phyloP scores from a whole-genome alignment of 2,113 vertebrate genomes.

The Platichthys flesus region DNA sequence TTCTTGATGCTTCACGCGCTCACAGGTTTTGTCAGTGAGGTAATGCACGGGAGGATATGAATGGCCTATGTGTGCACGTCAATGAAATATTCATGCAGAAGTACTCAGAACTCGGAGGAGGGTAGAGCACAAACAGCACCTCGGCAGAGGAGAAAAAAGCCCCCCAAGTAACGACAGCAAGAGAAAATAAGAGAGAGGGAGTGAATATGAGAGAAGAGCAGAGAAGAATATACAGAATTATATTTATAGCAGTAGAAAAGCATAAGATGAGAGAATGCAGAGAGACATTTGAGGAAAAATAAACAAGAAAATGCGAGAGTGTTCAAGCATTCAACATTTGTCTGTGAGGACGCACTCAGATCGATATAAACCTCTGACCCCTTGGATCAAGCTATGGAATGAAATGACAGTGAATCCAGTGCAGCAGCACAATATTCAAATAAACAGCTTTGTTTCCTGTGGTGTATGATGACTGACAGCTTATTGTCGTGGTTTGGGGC shows the following conservation, averaged over 20 bases:
- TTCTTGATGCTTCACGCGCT: conserved; percentile 5
- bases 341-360: conserved; percentile 1
- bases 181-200: conserved; percentile 31
- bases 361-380: conserved; percentile 3
- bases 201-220: conserved; percentile 17
- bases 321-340: conserved; percentile 2
- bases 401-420: conserved; percentile 6
- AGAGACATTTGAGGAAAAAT: conserved; percentile 23
- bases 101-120: conserved; percentile 70
- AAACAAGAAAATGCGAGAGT: background rate
- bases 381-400: conserved; percentile 10
- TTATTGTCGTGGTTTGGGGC: conserved; percentile 33
- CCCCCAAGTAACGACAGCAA: conserved; percentile 44
- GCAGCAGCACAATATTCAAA: background rate
- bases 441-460: background rate
- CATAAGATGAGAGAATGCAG: conserved; percentile 11
- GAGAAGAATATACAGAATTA: conserved; percentile 27
- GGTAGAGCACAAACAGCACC: conserved; percentile 66
- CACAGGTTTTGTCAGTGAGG: conserved; percentile 38
- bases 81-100: conserved; percentile 76
- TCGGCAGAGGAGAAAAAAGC: conserved; percentile 50
- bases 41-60: conserved; percentile 59
- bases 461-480: conserved; percentile 19
- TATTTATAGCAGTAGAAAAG: conserved; percentile 44
- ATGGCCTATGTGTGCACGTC: conserved; percentile 43